Percentiles rank a stretch among this genome's conserved stretches.
Evolutionary conservation across 2,113 vertebrate species (phyloP).

Genomic region (Condylura cristata): DNA sequence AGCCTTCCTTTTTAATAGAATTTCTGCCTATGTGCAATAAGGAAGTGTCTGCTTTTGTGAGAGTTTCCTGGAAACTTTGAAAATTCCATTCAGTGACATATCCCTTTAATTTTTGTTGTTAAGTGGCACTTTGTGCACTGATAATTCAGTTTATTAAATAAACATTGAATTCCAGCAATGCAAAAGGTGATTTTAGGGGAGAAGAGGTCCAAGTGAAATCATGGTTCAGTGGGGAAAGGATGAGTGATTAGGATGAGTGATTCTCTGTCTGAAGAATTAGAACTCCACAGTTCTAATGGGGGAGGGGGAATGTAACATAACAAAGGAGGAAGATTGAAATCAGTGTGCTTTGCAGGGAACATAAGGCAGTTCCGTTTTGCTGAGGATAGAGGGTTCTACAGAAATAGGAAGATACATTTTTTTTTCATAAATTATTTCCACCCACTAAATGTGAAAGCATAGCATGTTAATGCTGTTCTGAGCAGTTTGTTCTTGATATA

Average conservation of each 20-base stretch:
- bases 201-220: background rate
- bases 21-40: background rate
- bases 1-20: conserved; percentile 4
- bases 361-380: background rate
- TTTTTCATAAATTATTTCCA: background rate
- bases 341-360: background rate
- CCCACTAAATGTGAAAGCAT: background rate
- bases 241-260: background rate
- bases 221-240: background rate
- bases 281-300: background rate
- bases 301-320: background rate
- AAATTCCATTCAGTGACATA: background rate
- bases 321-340: background rate
- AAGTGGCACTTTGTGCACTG: background rate
- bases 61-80: conserved; percentile 47
- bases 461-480: background rate
- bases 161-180: background rate
- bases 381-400: background rate
- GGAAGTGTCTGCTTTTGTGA: conserved; percentile 50
- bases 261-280: background rate
- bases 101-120: conserved; percentile 11
- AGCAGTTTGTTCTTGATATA: background rate
- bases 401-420: conserved; percentile 16
- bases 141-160: conserved; percentile 51
- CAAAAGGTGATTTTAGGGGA: background rate